Conservation (phyloP, 2,113 vertebrate genomes). For the Fregetta grallaria region DNA sequence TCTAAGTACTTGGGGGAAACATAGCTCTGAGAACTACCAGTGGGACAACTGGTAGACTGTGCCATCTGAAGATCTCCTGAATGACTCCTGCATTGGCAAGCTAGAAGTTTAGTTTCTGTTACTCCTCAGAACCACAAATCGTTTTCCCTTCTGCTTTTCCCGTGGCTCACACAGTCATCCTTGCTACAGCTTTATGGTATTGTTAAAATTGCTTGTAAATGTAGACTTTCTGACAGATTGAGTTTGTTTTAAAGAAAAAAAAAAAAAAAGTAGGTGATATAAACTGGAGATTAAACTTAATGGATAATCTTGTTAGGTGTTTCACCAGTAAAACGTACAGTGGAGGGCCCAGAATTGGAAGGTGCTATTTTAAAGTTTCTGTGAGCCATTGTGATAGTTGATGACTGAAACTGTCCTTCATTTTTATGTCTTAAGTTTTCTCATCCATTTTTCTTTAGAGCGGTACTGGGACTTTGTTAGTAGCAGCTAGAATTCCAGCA, state of each 20-base stretch:
- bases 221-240: neutral
- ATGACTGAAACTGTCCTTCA: conserved; percentile 21
- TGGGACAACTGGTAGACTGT: neutral
- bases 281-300: neutral
- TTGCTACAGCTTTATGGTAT: neutral
- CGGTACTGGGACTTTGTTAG: neutral
- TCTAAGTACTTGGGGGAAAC: conserved; percentile 21
- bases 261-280: neutral
- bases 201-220: neutral
- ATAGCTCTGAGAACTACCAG: neutral
- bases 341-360: neutral
- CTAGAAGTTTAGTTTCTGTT: conserved; percentile 5
- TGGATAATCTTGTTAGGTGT: neutral
- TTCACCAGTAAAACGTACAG: neutral
- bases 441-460: neutral
- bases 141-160: conserved; percentile 56
- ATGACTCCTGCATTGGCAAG: neutral
- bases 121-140: conserved; percentile 2
- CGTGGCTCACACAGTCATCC: neutral
- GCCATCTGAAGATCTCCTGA: neutral
- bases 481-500: conserved; percentile 18
- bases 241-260: neutral
- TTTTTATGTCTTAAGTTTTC: neutral
- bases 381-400: neutral
- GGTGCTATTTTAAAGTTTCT: neutral